Percentiles rank a stretch among this genome's conserved stretches.
Evolutionary conservation across 1,140 invertebrate genomes (phyloP).

Genomic region (Drosophila nigromelanica): DNA sequence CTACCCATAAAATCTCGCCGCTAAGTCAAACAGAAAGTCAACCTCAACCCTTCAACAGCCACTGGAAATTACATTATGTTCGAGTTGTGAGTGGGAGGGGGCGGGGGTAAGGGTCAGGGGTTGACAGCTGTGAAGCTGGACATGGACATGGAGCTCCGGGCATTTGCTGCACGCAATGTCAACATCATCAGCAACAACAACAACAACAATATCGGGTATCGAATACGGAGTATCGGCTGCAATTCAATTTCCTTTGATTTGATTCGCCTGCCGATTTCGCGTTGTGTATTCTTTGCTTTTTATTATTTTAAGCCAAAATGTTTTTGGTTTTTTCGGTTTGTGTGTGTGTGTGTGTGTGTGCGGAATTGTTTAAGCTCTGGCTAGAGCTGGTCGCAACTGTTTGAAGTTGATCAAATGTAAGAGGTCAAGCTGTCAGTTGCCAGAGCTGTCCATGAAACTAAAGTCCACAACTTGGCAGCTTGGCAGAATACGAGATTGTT

Average conservation of each 20-base stretch:
- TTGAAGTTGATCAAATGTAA: constrained; percentile 1
- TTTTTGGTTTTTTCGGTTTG: background rate
- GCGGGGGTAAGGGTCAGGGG: background rate
- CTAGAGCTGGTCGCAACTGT: too few relatives aligned
- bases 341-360: too few relatives aligned
- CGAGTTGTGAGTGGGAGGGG: background rate
- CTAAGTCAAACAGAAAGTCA: constrained; percentile 12
- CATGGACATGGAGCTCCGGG: constrained; percentile 43
- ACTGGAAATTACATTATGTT: constrained; percentile 66
- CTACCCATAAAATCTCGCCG: background rate
- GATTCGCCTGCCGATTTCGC: constrained; percentile 34
- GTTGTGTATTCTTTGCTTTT: constrained; percentile 33
- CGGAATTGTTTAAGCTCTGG: too few relatives aligned
- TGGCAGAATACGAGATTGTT: background rate
- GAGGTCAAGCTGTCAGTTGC: constrained; percentile 31
- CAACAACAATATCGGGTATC: constrained; percentile 7
- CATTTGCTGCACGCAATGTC: constrained; percentile 77
- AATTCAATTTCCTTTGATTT: constrained; percentile 75
- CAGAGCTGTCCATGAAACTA: constrained; percentile 2
- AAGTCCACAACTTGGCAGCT: constrained; percentile 7
- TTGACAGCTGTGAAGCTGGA: constrained; percentile 18
- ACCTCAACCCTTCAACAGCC: constrained; percentile 40
- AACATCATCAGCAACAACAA: constrained; percentile 54
- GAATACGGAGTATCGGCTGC: constrained; percentile 43
- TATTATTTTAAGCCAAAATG: constrained; percentile 50